Evolutionary conservation across 2,113 vertebrate genomes (phyloP), one percentile per base, ranked within the genome.

Genomic region (Rana temporaria): DNA sequence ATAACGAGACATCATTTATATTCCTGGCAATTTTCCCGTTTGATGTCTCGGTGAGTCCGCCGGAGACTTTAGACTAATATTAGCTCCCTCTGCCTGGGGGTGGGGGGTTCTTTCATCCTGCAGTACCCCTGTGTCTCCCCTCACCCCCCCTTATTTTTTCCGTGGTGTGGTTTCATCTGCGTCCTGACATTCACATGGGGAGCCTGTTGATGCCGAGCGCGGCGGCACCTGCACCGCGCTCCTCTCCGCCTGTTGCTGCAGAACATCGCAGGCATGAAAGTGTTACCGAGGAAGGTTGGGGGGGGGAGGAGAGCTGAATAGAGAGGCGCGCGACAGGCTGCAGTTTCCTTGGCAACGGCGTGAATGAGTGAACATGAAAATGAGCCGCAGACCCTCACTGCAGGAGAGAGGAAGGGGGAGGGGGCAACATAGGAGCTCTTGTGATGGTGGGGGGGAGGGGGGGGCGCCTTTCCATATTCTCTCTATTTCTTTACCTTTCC

Each of bases 331-430:
- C 80, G 80, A 74, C 80, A 73, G 80, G 62, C 80, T 82, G 80
- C 80, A 82, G 80, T 82, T 82, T 82, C 80, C 63, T 42, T 82
- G 80, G 80, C 24, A 82, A 82, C 62, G 80, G 80, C 80, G 80
- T 82, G 80, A 82, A 82, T 82, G 80, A 82, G 80, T 82, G 80
- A 82, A 75, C 80, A 82, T 82, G 80, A 65, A 75, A 74, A 82
- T 82, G 70, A 82, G 80, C 80, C 80, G 80, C 80, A 82, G 80
- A 82, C 80, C 80, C 70, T 82, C 80, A 75, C 80, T 82, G 80
- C 80, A 82, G 80, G 80, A 82, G 80, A 75, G 80, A 64, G 30
- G 80, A 72, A 64, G 80, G 64, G 72, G 80, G 80, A 62, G 75
- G 63, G 64, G 70, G n/a, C n/a, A n/a, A n/a, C n/a, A n/a, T n/a